Evolutionary conservation across 2,113 vertebrate genomes (phyloP), one percentile per base, ranked within the genome.

Genomic region (Aramus guarauna): DNA sequence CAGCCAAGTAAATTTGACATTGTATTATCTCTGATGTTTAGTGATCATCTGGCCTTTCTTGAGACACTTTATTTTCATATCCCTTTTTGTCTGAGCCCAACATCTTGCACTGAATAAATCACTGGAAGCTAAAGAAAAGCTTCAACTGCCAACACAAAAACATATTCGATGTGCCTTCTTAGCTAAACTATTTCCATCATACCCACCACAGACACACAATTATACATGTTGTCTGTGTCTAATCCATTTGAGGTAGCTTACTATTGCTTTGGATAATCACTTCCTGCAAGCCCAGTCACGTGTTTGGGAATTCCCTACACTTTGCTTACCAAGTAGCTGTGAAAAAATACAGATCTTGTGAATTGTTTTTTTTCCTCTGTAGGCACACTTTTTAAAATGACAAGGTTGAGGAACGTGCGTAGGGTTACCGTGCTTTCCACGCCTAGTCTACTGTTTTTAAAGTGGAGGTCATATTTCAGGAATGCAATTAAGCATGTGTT

Each of bases 31-130:
- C 37, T 87, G 47, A 64, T 89, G 14, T 37, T 69, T 92, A 88
- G 43, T 55, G 50, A 69, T 76, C 83, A 47, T 73, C 67, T 93
- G 84, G 87, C 64, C 85, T 88, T 86, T 92, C 73, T 59, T 73
- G 53, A 82, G 32, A 90, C 37, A 66, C 17, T 85, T 94, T 76
- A 85, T 89, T 90, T 95, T 90, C 62, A 62, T 90, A 85, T 75
- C 9, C 9, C 17, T 69, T 32, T 75, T 78, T 77, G 6, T 72
- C 45, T 82, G 43, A 85, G 41, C 21, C 20, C 24, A 69, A 27
- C 22, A 73, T 13, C 80, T 89, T 79, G 37, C 83, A 89, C 58
- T 91, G 77, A 94, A 81, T 63, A 91, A 87, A 92, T 76, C 32
- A 66, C 58, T 0, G 0, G 58, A 91, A 45, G 58, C 53, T 90